Conservation (phyloP, 2,113 vertebrate species). For the Corythaixoides concolor region DNA sequence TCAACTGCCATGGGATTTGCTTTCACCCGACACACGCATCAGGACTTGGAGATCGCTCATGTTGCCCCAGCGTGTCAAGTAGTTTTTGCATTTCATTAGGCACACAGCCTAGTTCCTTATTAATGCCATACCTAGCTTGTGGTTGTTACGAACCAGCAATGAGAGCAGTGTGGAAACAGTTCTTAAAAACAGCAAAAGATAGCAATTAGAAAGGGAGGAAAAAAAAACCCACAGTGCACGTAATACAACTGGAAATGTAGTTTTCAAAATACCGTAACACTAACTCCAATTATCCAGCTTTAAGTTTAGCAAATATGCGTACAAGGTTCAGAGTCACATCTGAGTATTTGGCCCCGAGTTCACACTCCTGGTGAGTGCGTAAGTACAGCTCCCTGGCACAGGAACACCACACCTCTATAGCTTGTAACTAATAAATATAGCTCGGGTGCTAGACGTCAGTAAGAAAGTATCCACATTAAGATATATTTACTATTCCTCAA, state of each 20-base stretch:
- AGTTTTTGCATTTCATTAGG: conserved; percentile 28
- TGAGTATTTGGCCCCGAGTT: conserved; percentile 22
- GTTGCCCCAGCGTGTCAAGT: conserved; percentile 1
- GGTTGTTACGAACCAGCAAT: conserved; percentile 15
- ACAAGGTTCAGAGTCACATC: conserved; percentile 32
- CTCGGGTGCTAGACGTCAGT: neutral
- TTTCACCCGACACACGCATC: neutral
- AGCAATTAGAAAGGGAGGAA: conserved; percentile 38
- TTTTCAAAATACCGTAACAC: neutral
- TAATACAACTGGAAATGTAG: conserved; percentile 16
- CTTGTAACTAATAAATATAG: neutral
- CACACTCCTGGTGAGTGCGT: neutral
- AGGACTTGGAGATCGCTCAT: neutral
- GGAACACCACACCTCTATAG: neutral
- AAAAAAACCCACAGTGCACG: neutral
- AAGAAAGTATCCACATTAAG: neutral
- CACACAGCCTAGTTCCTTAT: conserved; percentile 51
- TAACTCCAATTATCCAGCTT: neutral
- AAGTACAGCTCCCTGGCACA: neutral
- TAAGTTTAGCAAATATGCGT: conserved; percentile 21
- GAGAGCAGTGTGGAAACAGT: conserved; percentile 5
- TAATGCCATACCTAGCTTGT: conserved; percentile 25
- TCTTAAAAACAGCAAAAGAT: conserved; percentile 38
- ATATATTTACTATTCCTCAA: neutral
- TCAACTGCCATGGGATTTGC: neutral